Evolutionary conservation across 1,140 invertebrate species (phyloP).

Genomic region (Homarus americanus): DNA sequence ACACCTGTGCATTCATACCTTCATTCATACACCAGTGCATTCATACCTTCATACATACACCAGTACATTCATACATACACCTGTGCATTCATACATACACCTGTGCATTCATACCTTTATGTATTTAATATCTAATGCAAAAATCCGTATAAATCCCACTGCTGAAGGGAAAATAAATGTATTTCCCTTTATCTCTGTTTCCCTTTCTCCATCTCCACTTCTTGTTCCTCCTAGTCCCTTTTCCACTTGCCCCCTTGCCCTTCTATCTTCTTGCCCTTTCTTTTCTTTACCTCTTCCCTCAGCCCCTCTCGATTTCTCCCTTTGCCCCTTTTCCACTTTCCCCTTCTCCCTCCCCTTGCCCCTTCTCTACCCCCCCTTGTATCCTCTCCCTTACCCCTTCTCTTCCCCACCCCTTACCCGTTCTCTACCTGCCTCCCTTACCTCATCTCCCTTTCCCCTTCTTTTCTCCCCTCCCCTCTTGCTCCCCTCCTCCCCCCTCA

Average conservation of each 20-base stretch:
- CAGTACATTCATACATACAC: not conserved
- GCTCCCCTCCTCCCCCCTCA: constrained; percentile 2
- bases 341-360: not conserved
- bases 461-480: constrained; percentile 21
- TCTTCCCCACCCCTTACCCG: not conserved
- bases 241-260: constrained; percentile 6
- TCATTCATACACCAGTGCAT: not conserved
- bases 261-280: too few species aligned
- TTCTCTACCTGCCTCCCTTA: not conserved
- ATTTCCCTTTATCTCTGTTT: not conserved
- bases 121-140: too few species aligned
- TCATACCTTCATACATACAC: not conserved
- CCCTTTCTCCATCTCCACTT: too few species aligned
- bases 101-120: not conserved
- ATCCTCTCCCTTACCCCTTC: not conserved
- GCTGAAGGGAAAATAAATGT: constrained; percentile 4
- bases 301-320: not conserved
- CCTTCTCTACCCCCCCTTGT: constrained; percentile 11
- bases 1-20: not conserved
- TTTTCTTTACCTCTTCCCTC: not conserved
- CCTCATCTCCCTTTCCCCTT: constrained; percentile 16
- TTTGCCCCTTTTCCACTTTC: constrained; percentile 14
- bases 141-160: too few species aligned
- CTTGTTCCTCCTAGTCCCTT: too few species aligned
- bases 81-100: constrained; percentile 16